A percentile compares a stretch with the other conserved stretches of the same genome.
These are phyloP conservation scores for Sisor rabdophorus DNA, from an alignment of 2,113 vertebrate species.

Conservation along the genomic window DNA sequence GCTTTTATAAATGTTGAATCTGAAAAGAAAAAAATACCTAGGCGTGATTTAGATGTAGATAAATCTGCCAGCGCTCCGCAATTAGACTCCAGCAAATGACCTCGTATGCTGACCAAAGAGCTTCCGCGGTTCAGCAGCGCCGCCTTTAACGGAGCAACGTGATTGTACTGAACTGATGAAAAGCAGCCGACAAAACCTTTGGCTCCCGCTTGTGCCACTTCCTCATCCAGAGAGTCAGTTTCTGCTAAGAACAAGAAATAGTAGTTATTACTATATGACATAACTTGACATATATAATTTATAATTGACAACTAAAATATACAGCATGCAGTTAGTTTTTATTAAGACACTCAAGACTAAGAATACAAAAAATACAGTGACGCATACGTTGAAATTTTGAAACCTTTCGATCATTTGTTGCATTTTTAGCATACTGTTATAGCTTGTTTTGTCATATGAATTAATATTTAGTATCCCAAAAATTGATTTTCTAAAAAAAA, in stretches of 20 bases:
- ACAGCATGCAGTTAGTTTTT: background rate
- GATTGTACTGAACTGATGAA: conserved; percentile 82
- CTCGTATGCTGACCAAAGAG: conserved; percentile 71
- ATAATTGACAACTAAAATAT: background rate
- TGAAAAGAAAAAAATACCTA: conserved; percentile 62
- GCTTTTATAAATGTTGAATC: background rate
- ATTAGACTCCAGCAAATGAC: conserved; percentile 72
- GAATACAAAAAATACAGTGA: background rate
- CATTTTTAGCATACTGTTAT: conserved; percentile 4
- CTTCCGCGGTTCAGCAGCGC: conserved; percentile 73
- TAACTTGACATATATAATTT: too few species aligned
- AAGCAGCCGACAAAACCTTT: conserved; percentile 79
- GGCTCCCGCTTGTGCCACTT: conserved; percentile 70
- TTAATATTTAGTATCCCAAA: conserved; percentile 31
- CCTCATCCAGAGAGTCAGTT: conserved; percentile 64
- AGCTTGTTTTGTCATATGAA: conserved; percentile 37
- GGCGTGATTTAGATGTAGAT: conserved; percentile 74
- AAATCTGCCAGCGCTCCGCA: conserved; percentile 67
- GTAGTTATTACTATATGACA: background rate
- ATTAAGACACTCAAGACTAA: background rate
- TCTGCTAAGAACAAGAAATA: conserved; percentile 58
- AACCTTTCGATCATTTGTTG: background rate
- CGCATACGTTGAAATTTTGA: background rate
- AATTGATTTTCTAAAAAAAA: conserved; percentile 36
- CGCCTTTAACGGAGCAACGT: conserved; percentile 77